Conservation (phyloP, 2,113 vertebrate genomes). For the Thermophis baileyi region DNA sequence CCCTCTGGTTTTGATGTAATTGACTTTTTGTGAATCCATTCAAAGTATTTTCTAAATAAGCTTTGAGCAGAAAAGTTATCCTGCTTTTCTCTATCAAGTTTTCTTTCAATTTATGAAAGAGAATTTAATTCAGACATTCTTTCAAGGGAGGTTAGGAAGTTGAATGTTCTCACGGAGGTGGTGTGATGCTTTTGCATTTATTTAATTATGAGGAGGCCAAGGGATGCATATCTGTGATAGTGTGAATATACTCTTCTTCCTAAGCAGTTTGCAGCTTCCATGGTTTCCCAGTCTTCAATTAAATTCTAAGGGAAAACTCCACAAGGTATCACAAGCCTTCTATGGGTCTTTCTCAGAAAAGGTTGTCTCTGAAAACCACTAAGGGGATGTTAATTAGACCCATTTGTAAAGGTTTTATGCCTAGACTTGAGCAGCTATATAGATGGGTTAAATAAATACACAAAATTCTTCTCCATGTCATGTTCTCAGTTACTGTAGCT, state of each 20-base stretch:
- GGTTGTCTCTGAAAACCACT: not conserved
- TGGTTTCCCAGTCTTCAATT: not conserved
- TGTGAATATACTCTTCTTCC: not conserved
- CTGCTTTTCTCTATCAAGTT: not conserved
- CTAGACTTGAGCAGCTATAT: not conserved
- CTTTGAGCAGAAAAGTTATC: not conserved
- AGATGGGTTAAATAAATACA: not conserved
- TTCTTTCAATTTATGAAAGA: not conserved
- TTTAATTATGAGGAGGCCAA: not conserved
- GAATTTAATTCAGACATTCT: not conserved
- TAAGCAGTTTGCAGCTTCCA: not conserved
- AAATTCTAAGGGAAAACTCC: not conserved
- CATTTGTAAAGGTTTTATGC: not conserved
- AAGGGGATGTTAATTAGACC: not conserved
- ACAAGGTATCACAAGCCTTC: not conserved
- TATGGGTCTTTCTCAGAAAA: not conserved
- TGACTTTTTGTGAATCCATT: not conserved
- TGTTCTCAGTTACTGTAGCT: not conserved
- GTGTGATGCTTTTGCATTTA: not conserved
- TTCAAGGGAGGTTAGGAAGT: not conserved
- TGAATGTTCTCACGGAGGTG: not conserved
- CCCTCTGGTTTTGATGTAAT: not conserved
- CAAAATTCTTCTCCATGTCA: not conserved
- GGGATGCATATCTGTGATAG: not conserved
- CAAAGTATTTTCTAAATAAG: not conserved